Evolutionary conservation across 2,797 vertebrate species (phyloP).

Genomic region (Peromyscus melanophrys): DNA sequence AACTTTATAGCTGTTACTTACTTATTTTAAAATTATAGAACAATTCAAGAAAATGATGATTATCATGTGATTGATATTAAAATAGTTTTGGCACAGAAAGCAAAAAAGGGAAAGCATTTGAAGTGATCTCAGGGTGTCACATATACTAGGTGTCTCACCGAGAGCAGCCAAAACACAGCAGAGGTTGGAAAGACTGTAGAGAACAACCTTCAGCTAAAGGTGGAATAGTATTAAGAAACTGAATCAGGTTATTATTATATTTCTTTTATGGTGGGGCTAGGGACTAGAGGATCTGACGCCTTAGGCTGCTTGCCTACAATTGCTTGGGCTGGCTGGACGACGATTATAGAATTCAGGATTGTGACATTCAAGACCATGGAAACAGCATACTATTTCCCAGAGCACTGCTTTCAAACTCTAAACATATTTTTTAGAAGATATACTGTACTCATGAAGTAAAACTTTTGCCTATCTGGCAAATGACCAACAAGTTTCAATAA

Average conservation of each 20-base stretch:
- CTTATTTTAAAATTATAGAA: conserved; percentile 54
- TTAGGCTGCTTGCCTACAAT: conserved; percentile 71
- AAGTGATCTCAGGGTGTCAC: conserved; percentile 57
- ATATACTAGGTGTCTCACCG: conserved; percentile 36
- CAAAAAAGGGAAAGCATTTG: background rate
- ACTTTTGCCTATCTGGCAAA: conserved; percentile 74
- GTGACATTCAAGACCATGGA: conserved; percentile 78
- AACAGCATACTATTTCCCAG: conserved; percentile 73
- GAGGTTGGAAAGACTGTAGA: conserved; percentile 65
- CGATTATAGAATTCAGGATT: conserved; percentile 76
- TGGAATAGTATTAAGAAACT: conserved; percentile 67
- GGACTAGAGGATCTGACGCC: conserved; percentile 70
- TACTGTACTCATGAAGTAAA: conserved; percentile 45
- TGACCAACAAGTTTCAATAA: conserved; percentile 70
- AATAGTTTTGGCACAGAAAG: conserved; percentile 57
- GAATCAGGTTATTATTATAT: conserved; percentile 75
- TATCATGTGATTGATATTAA: conserved; percentile 38
- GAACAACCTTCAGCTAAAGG: conserved; percentile 51
- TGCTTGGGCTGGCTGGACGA: conserved; percentile 64
- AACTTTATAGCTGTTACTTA: background rate
- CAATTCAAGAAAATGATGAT: conserved; percentile 38
- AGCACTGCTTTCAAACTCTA: conserved; percentile 66
- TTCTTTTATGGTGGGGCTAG: conserved; percentile 77
- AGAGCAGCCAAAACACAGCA: conserved; percentile 54
- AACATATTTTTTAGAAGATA: conserved; percentile 68